These are phyloP conservation scores for Zaprionus nigranus DNA, from an alignment of 1,140 invertebrate species.

Conservation along the genomic window DNA sequence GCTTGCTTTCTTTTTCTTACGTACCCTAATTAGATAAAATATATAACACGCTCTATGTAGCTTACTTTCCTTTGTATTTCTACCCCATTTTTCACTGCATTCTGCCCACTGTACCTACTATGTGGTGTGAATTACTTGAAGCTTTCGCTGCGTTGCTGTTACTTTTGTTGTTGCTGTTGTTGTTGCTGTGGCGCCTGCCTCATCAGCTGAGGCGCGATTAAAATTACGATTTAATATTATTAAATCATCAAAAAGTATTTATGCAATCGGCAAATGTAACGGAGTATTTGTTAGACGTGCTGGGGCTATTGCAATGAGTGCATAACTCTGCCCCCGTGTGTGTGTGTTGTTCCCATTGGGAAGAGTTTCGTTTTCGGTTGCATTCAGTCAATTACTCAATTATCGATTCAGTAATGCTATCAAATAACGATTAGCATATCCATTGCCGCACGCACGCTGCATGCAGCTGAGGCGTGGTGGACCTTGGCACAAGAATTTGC, in stretches of 20 bases:
- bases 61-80: not conserved
- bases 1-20: too few relatives aligned
- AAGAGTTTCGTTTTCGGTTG: not conserved
- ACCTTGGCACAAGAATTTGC: slow-evolving; percentile 51
- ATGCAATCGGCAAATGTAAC: slow-evolving; percentile 67
- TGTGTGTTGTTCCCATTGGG: slow-evolving; percentile 1
- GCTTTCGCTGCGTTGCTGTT: slow-evolving; percentile 58
- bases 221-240: slow-evolving; percentile 81
- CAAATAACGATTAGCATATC: slow-evolving; percentile 39
- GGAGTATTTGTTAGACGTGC: slow-evolving; percentile 26
- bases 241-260: slow-evolving; percentile 78
- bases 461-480: slow-evolving; percentile 1
- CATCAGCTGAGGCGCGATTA: slow-evolving; percentile 61
- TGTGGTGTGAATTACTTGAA: slow-evolving; percentile 46
- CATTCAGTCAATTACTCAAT: not conserved
- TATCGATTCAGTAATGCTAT: slow-evolving; percentile 14
- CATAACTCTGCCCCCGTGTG: slow-evolving; percentile 19
- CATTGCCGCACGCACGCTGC: slow-evolving; percentile 26
- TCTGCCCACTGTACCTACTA: slow-evolving; percentile 18
- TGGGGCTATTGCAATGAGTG: slow-evolving; percentile 16
- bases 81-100: not conserved
- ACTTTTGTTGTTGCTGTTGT: slow-evolving; percentile 8
- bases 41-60: too few relatives aligned
- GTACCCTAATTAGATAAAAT: too few relatives aligned
- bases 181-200: slow-evolving; percentile 20